Conservation (phyloP, 2,113 vertebrate species). For the Poicephalus meyeri region DNA sequence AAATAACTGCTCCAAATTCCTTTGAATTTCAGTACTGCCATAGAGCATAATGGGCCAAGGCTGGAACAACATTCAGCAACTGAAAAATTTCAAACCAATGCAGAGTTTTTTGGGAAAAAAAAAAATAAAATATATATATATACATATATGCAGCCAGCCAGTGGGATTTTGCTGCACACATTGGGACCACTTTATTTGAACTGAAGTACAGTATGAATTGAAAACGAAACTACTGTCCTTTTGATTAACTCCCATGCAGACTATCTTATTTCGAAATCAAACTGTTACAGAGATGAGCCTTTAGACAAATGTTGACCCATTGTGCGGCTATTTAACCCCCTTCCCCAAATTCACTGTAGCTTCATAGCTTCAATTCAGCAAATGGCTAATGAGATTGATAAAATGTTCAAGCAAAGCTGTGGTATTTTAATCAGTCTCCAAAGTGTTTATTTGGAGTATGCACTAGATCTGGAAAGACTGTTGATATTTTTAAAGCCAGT, state of each 20-base stretch:
- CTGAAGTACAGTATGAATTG: background rate
- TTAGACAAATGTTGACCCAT: slow-evolving; percentile 60
- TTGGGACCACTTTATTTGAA: background rate
- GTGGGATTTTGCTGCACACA: slow-evolving; percentile 7
- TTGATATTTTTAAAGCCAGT: slow-evolving; percentile 62
- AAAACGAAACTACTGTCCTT: background rate
- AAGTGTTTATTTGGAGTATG: slow-evolving; percentile 41
- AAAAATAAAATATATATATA: no score
- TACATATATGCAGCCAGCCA: background rate
- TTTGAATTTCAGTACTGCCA: background rate
- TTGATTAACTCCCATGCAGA: slow-evolving; percentile 11
- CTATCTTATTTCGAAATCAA: slow-evolving; percentile 7
- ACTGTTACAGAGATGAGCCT: slow-evolving; percentile 33
- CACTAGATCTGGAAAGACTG: slow-evolving; percentile 31
- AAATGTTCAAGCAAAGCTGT: slow-evolving; percentile 14
- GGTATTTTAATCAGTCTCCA: slow-evolving; percentile 60
- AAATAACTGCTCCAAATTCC: background rate
- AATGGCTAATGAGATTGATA: slow-evolving; percentile 61
- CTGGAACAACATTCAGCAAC: background rate
- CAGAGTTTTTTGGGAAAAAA: background rate
- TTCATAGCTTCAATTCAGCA: slow-evolving; percentile 46
- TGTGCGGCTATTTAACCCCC: slow-evolving; percentile 28
- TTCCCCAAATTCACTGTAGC: background rate
- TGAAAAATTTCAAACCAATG: background rate
- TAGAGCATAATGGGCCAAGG: background rate